These are phyloP conservation scores for Calliopsis andreniformis DNA, from an alignment of 1,140 invertebrate species.

Conservation along the genomic window DNA sequence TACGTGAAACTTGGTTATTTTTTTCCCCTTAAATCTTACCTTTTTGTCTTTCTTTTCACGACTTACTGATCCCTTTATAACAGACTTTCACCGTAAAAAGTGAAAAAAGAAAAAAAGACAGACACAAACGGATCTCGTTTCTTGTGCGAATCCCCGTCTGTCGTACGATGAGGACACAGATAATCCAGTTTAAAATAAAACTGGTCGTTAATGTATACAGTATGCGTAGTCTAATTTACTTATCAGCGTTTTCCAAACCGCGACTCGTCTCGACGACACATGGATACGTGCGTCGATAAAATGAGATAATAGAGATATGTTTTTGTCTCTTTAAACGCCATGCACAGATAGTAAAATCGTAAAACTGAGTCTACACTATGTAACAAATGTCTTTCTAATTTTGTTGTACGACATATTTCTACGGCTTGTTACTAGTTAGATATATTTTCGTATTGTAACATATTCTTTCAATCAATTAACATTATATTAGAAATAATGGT, in stretches of 20 bases:
- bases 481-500: too few relatives aligned
- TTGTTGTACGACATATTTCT: too few relatives aligned
- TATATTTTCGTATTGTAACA: too few relatives aligned
- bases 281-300: not conserved
- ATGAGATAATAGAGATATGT: not conserved
- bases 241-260: conserved; percentile 17
- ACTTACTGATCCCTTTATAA: conserved; percentile 13
- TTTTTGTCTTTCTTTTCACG: conserved; percentile 3
- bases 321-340: not conserved
- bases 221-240: not conserved
- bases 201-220: not conserved
- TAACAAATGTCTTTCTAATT: too few relatives aligned
- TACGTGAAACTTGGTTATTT: conserved; percentile 7
- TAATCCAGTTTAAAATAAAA: conserved; percentile 10
- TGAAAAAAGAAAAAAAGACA: not conserved
- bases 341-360: not conserved
- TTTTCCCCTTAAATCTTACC: conserved; percentile 19
- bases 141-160: not conserved
- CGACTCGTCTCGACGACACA: not conserved
- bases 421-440: too few relatives aligned
- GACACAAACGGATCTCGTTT: not conserved
- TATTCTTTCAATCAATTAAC: too few relatives aligned
- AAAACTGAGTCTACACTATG: too few relatives aligned
- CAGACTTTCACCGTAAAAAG: conserved; percentile 24
- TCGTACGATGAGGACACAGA: conserved; percentile 13